A percentile compares a stretch with the other conserved stretches of the same genome.
Conservation (phyloP, 2,797 vertebrate species). For the Pogoniulus pusillus region DNA sequence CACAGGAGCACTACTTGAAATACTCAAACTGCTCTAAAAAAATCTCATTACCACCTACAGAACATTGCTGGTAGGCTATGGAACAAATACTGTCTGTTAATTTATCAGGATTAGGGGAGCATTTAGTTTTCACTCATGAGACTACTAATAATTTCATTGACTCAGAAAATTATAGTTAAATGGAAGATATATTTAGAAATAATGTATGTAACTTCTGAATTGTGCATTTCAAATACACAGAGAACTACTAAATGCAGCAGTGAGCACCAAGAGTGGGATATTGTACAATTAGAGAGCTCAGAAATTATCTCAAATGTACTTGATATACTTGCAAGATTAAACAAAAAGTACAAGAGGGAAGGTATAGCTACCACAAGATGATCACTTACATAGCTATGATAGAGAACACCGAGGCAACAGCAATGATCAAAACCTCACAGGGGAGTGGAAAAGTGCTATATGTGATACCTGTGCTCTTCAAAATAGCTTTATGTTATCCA, state of each 20-base stretch:
- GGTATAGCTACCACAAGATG: neutral
- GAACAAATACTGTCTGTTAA: conserved; percentile 1
- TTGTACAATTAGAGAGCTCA: neutral
- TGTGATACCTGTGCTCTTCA: neutral
- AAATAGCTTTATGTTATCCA: neutral
- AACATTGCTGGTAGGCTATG: neutral
- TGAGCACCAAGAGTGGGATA: neutral
- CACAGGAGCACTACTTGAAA: neutral
- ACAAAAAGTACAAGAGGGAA: neutral
- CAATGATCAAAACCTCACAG: neutral
- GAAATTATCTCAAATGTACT: neutral
- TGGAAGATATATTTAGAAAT: conserved; percentile 30
- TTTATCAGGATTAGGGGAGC: conserved; percentile 13
- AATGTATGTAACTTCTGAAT: neutral
- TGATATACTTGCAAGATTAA: neutral
- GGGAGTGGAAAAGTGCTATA: neutral
- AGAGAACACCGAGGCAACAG: neutral
- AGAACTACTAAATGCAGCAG: conserved; percentile 3
- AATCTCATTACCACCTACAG: neutral
- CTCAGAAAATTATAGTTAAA: conserved; percentile 19
- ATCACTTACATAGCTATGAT: neutral
- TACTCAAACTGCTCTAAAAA: neutral
- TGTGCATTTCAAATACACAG: conserved; percentile 20
- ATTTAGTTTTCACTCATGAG: conserved; percentile 12
- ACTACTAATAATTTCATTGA: neutral